Conservation (phyloP, 2,113 vertebrate species). For the Limanda limanda region DNA sequence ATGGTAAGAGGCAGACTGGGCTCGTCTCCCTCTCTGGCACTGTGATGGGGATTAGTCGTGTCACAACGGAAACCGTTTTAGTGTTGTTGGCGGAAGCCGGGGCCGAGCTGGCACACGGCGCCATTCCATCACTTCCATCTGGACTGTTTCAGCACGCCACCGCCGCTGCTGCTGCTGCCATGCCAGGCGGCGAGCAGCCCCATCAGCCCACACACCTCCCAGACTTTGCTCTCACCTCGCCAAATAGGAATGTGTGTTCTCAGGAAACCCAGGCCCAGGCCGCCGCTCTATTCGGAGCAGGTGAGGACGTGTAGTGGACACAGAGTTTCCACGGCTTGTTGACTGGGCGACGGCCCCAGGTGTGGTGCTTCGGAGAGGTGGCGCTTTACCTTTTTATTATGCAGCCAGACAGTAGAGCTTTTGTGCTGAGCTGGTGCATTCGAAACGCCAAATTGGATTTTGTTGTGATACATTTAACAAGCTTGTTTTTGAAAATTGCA, state of each 20-base stretch:
- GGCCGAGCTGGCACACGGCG: conserved; percentile 69
- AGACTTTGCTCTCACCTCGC: conserved; percentile 71
- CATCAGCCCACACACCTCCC: conserved; percentile 72
- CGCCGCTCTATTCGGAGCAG: conserved; percentile 70
- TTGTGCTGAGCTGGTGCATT: conserved; percentile 43
- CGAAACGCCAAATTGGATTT: conserved; percentile 30
- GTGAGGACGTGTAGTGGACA: conserved; percentile 72
- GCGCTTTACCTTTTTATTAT: conserved; percentile 55
- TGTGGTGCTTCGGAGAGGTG: conserved; percentile 35
- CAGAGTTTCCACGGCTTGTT: conserved; percentile 78
- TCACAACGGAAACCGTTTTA: conserved; percentile 82
- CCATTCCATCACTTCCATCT: conserved; percentile 80
- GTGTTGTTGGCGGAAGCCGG: conserved; percentile 69
- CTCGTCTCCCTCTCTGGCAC: conserved; percentile 53
- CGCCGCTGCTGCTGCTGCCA: conserved; percentile 44
- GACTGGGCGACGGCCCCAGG: conserved; percentile 32
- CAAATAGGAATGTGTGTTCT: conserved; percentile 81
- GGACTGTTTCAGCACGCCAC: conserved; percentile 61
- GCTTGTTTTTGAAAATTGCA: conserved; percentile 31
- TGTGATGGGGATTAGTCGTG: conserved; percentile 80
- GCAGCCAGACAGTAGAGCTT: conserved; percentile 56
- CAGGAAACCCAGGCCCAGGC: conserved; percentile 72
- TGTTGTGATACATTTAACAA: conserved; percentile 43
- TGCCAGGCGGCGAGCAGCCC: conserved; percentile 54
- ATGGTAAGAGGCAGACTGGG: conserved; percentile 47